phyloP scores from a whole-genome alignment of 2,113 vertebrate species.

The Physeter macrocephalus region DNA sequence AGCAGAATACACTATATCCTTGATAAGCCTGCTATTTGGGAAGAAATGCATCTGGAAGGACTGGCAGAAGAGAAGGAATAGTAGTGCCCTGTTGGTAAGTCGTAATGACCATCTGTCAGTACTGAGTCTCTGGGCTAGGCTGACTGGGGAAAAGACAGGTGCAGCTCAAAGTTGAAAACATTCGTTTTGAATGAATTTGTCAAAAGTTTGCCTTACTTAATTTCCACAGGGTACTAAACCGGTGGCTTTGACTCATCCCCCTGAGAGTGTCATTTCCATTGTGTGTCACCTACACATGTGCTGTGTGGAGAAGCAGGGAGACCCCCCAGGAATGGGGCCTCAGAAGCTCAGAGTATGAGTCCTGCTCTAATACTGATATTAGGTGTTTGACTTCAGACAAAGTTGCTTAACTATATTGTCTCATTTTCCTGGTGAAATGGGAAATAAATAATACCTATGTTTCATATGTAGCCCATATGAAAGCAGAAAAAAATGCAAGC shows the following conservation, averaged over 20 bases:
- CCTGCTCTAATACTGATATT: neutral
- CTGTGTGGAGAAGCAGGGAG: neutral
- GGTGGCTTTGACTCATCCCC: neutral
- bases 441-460: neutral
- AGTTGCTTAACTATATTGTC: neutral
- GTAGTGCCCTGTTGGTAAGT: conserved; percentile 16
- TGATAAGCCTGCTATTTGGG: conserved; percentile 1
- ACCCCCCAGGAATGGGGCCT: accelerated
- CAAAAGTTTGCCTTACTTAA: conserved; percentile 39
- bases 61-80: neutral
- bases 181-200: conserved; percentile 1
- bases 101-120: neutral
- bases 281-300: neutral
- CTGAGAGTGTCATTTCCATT: neutral
- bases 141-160: conserved; percentile 24
- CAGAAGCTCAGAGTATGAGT: too few relatives aligned
- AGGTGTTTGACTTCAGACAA: neutral
- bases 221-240: conserved; percentile 24
- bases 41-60: conserved; percentile 14
- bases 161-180: conserved; percentile 30
- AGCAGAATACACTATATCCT: neutral
- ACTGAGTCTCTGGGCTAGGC: neutral
- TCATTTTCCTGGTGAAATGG: neutral
- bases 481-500: neutral
- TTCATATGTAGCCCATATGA: neutral